A percentile compares a stretch with the other conserved stretches of the same genome.
Evolutionary conservation across 2,888 invertebrate species (phyloP).

Genomic region (Timema podura): DNA sequence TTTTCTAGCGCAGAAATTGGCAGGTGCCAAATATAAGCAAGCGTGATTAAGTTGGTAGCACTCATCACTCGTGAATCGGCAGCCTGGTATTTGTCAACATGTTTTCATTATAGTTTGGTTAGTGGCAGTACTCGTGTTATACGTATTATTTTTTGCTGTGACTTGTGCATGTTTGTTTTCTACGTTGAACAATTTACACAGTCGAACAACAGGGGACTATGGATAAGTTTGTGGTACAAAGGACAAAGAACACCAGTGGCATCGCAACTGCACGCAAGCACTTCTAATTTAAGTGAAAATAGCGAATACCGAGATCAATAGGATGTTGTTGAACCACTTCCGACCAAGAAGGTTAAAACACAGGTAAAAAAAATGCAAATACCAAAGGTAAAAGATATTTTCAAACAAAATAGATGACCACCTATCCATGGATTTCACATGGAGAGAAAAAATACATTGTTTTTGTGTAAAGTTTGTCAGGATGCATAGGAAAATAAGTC

Average conservation of each 20-base stretch:
- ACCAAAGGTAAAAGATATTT: neutral
- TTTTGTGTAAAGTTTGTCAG: neutral
- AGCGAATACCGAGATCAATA: neutral
- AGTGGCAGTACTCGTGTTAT: neutral
- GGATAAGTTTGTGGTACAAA: neutral
- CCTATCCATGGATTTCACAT: neutral
- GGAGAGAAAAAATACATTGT: neutral
- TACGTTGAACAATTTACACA: neutral
- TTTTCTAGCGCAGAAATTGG: neutral
- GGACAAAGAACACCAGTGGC: neutral
- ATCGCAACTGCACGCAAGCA: neutral
- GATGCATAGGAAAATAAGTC: constrained; percentile 7
- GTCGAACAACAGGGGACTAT: neutral
- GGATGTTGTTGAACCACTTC: neutral
- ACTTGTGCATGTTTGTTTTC: neutral
- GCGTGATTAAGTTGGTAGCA: no score
- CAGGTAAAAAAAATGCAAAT: neutral
- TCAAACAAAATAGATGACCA: neutral
- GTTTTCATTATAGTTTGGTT: neutral
- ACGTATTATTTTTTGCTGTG: neutral
- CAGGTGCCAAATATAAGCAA: no score
- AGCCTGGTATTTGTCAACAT: no score
- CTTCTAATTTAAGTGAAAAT: neutral
- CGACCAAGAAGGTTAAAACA: neutral
- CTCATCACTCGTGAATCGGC: neutral